These are phyloP conservation scores for Hylia prasina DNA, from an alignment of 2,113 vertebrate genomes.

Conservation along the genomic window DNA sequence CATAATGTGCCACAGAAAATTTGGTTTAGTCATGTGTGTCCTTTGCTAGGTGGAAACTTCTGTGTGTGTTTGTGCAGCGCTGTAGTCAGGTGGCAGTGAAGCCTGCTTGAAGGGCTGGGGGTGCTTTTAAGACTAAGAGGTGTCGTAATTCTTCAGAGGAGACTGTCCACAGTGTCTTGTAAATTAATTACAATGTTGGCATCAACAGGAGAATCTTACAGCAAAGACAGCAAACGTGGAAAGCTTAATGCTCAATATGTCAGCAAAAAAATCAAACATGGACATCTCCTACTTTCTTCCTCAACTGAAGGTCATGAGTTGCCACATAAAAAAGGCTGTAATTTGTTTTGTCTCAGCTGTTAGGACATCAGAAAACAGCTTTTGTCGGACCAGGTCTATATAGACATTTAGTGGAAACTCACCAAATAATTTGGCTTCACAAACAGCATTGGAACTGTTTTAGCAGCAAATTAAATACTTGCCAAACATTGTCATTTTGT, in stretches of 20 bases:
- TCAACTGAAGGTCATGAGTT: not conserved
- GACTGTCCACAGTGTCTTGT: not conserved
- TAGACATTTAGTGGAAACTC: not conserved
- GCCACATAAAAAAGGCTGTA: not conserved
- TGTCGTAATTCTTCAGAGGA: not conserved
- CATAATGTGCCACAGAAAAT: not conserved
- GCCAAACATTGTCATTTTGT: not conserved
- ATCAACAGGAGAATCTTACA: not conserved
- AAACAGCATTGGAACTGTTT: not conserved
- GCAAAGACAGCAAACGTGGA: not conserved
- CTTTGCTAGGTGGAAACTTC: not conserved
- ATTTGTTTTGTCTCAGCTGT: not conserved
- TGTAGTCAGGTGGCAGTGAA: not conserved
- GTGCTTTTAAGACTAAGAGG: not conserved
- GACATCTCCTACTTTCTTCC: not conserved
- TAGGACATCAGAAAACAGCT: not conserved
- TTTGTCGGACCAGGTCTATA: not conserved
- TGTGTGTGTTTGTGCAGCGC: not conserved
- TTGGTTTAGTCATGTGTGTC: not conserved
- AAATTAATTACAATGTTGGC: not conserved
- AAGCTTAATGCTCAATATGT: not conserved
- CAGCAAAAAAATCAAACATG: not conserved
- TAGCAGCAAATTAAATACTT: not conserved
- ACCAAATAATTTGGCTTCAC: not conserved
- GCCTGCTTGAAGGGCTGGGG: not conserved